Conservation (phyloP, 2,888 invertebrate genomes). For the Apotomis capreana region DNA sequence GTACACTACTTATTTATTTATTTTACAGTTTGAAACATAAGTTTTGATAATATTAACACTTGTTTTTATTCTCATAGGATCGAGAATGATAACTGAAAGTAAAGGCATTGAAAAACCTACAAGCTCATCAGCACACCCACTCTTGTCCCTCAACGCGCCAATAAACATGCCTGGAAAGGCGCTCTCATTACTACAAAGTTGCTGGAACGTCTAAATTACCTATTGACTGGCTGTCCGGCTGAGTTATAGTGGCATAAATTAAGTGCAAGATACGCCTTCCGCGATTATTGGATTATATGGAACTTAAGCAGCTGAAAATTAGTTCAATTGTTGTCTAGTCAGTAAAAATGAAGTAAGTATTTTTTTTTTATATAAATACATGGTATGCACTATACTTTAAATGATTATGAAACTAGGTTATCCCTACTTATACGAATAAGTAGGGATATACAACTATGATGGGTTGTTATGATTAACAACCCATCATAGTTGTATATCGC, state of each 20-base stretch:
- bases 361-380: no score
- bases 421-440: no score
- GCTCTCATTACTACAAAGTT: slow-evolving; percentile 81
- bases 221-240: slow-evolving; percentile 74
- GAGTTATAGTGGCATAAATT: slow-evolving; percentile 82
- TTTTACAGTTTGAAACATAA: neutral
- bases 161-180: slow-evolving; percentile 60
- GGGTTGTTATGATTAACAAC: no score
- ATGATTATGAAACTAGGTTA: no score
- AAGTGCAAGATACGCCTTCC: slow-evolving; percentile 69
- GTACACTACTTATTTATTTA: neutral
- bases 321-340: neutral
- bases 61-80: slow-evolving; percentile 22
- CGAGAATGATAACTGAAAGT: slow-evolving; percentile 11
- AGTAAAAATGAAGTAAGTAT: no score
- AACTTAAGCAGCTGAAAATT: slow-evolving; percentile 50
- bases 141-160: slow-evolving; percentile 58
- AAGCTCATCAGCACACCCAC: slow-evolving; percentile 50
- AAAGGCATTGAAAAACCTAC: slow-evolving; percentile 30
- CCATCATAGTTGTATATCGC: neutral
- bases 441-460: no score
- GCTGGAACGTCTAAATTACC: slow-evolving; percentile 81
- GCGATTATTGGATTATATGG: slow-evolving; percentile 61
- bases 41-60: slow-evolving; percentile 14
- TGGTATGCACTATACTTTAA: no score